phyloP scores from a whole-genome alignment of 1,140 invertebrate genomes.

The Brachionus calyciflorus region DNA sequence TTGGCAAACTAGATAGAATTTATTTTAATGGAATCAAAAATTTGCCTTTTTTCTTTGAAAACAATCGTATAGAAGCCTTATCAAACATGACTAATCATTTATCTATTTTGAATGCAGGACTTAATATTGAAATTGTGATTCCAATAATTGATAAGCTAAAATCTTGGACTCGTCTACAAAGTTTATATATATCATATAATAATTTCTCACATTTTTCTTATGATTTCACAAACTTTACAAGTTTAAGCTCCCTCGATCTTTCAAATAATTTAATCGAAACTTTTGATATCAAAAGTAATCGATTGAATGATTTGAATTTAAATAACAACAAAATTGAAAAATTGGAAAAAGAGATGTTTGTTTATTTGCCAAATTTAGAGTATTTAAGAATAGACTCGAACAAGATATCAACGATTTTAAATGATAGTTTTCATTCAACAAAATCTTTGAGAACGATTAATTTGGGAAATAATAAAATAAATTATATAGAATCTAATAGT shows the following conservation, averaged over 20 bases:
- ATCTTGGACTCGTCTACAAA: neutral
- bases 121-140: neutral
- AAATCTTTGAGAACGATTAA: too few species aligned
- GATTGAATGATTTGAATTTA: neutral
- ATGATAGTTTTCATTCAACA: too few species aligned
- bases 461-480: too few species aligned
- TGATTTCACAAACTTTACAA: neutral
- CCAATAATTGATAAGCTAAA: neutral
- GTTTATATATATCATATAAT: neutral
- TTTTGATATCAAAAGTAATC: constrained; percentile 10
- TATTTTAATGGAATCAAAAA: neutral
- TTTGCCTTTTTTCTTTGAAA: too few species aligned
- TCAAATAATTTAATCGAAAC: neutral
- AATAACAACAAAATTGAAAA: neutral
- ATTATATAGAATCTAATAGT: neutral
- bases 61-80: neutral
- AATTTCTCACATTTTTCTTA: neutral
- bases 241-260: neutral
- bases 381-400: neutral
- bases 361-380: neutral
- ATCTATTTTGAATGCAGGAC: neutral
- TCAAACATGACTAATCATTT: neutral
- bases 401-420: neutral
- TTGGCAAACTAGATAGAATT: neutral
- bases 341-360: neutral